A percentile compares a stretch with the other conserved stretches of the same genome.
Evolutionary conservation across 64 coral and sea anemone species (phyloP).

Genomic region (Dendronephthya gigantea): DNA sequence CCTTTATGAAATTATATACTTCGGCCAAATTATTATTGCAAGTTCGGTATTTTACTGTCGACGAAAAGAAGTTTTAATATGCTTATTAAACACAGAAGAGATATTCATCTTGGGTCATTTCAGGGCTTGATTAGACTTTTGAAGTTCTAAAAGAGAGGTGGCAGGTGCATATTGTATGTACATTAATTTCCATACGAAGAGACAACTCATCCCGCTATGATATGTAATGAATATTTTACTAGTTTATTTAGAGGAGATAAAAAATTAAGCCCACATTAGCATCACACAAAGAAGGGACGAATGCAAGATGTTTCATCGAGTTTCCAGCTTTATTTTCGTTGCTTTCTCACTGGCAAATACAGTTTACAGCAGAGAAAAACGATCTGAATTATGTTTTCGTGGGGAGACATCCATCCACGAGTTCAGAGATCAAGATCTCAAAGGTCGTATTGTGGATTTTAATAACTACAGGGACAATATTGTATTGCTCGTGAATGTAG

Average conservation of each 20-base stretch:
- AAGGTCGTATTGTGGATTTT: background rate
- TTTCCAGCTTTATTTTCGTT: background rate
- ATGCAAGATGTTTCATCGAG: background rate
- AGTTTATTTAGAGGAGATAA: background rate
- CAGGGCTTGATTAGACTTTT: background rate
- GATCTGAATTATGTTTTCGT: background rate
- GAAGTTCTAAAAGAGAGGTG: background rate
- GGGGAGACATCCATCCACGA: background rate
- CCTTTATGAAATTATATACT: too few species aligned
- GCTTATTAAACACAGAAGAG: background rate
- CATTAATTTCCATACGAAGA: background rate
- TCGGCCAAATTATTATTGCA: too few species aligned
- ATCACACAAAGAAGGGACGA: background rate
- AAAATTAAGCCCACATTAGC: background rate
- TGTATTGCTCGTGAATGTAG: background rate
- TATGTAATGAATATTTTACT: background rate
- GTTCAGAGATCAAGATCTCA: background rate
- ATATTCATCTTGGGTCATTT: background rate
- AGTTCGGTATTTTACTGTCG: too few species aligned
- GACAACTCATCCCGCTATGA: background rate
- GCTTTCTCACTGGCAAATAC: background rate
- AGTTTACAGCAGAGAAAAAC: background rate
- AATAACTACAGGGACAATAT: background rate
- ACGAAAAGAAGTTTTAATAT: too few species aligned
- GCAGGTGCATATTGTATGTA: background rate